phyloP scores from a whole-genome alignment of 2,113 vertebrate species.

The Plotosus lineatus region DNA sequence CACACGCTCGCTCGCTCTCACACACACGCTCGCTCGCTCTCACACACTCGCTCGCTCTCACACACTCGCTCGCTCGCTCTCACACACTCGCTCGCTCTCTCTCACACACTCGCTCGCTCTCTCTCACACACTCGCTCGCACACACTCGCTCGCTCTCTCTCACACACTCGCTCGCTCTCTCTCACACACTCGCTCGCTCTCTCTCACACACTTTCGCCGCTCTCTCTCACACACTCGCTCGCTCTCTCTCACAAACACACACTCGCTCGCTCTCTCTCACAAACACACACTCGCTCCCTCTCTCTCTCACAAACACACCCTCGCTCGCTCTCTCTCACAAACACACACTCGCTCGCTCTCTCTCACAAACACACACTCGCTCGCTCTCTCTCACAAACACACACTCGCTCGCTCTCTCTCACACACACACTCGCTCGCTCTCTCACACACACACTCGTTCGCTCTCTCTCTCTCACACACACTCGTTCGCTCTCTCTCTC shows the following conservation, averaged over 20 bases:
- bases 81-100: not conserved
- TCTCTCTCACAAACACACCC: not conserved
- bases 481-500: constrained; percentile 15
- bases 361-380: not conserved
- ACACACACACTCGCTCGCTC: not conserved
- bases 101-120: constrained; percentile 2
- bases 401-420: not conserved
- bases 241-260: not conserved
- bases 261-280: not conserved
- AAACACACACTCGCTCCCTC: not conserved
- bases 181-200: not conserved
- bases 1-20: constrained; percentile 15
- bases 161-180: constrained; percentile 1
- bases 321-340: not conserved
- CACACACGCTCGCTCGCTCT: not conserved
- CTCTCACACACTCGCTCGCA: no score
- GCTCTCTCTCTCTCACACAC: no score
- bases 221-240: not conserved
- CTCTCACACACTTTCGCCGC: not conserved
- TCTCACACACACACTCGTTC: not conserved
- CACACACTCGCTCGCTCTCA: not conserved
- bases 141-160: not conserved
- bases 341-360: not conserved
- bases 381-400: not conserved
- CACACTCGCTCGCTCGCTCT: constrained; percentile 4